Base-by-base conservation (phyloP, 2,113 vertebrate genomes). In the Chloropsis cyanopogon region DNA sequence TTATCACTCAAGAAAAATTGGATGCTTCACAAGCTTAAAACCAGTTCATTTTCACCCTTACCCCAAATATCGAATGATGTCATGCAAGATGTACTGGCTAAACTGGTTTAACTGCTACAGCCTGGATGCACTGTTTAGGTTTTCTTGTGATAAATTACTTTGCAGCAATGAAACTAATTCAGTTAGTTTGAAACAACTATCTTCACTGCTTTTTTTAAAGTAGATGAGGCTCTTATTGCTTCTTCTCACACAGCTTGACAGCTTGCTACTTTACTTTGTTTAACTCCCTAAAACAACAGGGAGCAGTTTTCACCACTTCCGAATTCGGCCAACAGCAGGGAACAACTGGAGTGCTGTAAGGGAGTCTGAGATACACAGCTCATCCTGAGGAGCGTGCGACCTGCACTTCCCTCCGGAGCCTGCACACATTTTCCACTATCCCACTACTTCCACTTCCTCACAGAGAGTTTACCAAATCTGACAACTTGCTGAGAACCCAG, bases 91-190 rank as follows among this genome's bases (percentile, higher is more conserved):
- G 81, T 94, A 96, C 96, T 96, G 71, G 96, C 49, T 92, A 24
- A 95, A 97, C 96, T 93, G 96, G 96, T 97, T 96, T 76, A 81
- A 70, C 96, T 86, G 76, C 96, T 70, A 39, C 78, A 91, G 46
- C 68, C 69, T 83, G 66, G 71, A 94, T 82, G 33, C 39, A 88
- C 52, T 80, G 39, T 86, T 93, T 31, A 93, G 91, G 91, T 96
- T 93, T 81, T 82, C 68, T 49, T 77, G 49, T 81, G 92, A 95
- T 95, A 95, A 92, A 86, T 95, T 88, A 86, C 76, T 87, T 81
- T 29, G 56, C 53, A 88, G 79, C 63, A 78, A 79, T 53, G 50
- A n/a, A 93, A 75, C 25, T 0, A 3, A 95, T 92, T 92, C 31
- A 16, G 41, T 53, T 60, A 69, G 42, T 57, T 61, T 73, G 60